These are phyloP conservation scores for Echinometra lucunter DNA, from an alignment of 53 echinoderm and acorn worm genomes.

Conservation along the genomic window DNA sequence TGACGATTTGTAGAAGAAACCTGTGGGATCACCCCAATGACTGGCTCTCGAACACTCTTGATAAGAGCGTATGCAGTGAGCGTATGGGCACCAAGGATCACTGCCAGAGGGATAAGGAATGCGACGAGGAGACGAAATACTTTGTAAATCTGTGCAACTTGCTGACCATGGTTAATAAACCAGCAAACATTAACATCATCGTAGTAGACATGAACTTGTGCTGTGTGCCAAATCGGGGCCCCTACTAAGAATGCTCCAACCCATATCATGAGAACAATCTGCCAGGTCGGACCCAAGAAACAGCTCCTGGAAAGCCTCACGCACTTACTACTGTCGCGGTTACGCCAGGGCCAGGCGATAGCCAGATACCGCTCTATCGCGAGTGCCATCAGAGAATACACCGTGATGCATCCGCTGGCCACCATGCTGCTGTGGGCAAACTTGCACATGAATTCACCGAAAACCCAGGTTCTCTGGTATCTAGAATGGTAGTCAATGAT, in stretches of 20 bases:
- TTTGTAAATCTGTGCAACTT: slow-evolving; percentile 36
- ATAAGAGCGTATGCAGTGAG: slow-evolving; percentile 46
- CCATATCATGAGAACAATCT: slow-evolving; percentile 55
- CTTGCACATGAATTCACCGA: slow-evolving; percentile 60
- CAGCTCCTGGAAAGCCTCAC: not conserved
- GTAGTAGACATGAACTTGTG: slow-evolving; percentile 14
- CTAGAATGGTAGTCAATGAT: slow-evolving; percentile 39
- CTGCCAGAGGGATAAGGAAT: slow-evolving; percentile 47
- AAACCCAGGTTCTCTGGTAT: slow-evolving; percentile 29
- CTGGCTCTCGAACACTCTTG: slow-evolving; percentile 51
- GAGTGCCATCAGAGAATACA: slow-evolving; percentile 58
- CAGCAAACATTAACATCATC: slow-evolving; percentile 13
- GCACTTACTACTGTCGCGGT: slow-evolving; percentile 42
- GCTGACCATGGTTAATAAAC: slow-evolving; percentile 11
- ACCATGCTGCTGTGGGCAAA: slow-evolving; percentile 47
- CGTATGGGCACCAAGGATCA: slow-evolving; percentile 28
- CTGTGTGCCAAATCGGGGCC: slow-evolving; percentile 23
- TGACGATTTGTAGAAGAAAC: slow-evolving; percentile 9
- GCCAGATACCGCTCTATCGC: slow-evolving; percentile 60
- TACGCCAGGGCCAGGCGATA: slow-evolving; percentile 52
- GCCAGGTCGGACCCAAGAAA: slow-evolving; percentile 31
- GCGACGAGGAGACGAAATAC: slow-evolving; percentile 42
- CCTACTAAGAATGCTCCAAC: slow-evolving; percentile 23
- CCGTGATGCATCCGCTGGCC: slow-evolving; percentile 49
- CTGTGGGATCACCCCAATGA: not conserved